A percentile compares a stretch with the other conserved stretches of the same genome.
Evolutionary conservation across 2,113 vertebrate genomes (phyloP).

Genomic region (Mobula birostris): DNA sequence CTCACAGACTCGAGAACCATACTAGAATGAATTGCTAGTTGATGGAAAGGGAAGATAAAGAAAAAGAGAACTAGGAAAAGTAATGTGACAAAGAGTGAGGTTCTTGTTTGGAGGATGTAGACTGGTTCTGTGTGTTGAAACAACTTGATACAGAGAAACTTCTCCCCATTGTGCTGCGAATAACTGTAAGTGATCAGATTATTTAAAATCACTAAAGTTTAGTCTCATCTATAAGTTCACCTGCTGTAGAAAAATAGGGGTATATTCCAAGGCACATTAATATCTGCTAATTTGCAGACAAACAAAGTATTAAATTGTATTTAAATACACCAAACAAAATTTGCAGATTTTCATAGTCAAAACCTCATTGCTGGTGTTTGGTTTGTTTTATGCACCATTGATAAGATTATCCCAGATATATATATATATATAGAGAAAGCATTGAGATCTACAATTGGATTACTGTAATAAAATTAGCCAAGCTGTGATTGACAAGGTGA

Average conservation of each 20-base stretch:
- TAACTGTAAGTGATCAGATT: background rate
- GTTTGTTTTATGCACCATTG: background rate
- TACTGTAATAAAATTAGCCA: conserved; percentile 4
- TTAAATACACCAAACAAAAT: background rate
- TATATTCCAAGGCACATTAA: background rate
- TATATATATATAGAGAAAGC: conserved; percentile 12
- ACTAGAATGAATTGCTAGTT: background rate
- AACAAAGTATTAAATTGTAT: background rate
- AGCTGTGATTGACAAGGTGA: background rate
- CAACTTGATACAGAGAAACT: background rate
- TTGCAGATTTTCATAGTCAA: background rate
- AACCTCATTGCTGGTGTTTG: background rate
- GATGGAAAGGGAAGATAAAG: background rate
- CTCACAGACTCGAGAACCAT: background rate
- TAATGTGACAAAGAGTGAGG: background rate
- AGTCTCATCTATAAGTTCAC: background rate
- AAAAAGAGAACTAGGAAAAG: background rate
- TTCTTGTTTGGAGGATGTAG: background rate
- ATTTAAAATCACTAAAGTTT: background rate
- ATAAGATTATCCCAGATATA: background rate
- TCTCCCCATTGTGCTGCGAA: background rate
- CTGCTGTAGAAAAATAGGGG: background rate
- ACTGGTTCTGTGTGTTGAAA: background rate
- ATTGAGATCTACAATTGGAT: background rate
- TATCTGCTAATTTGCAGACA: background rate